A percentile compares a stretch with the other conserved stretches of the same genome.
Conservation (phyloP, 1,140 invertebrate genomes). For the Tetranychus urticae region DNA sequence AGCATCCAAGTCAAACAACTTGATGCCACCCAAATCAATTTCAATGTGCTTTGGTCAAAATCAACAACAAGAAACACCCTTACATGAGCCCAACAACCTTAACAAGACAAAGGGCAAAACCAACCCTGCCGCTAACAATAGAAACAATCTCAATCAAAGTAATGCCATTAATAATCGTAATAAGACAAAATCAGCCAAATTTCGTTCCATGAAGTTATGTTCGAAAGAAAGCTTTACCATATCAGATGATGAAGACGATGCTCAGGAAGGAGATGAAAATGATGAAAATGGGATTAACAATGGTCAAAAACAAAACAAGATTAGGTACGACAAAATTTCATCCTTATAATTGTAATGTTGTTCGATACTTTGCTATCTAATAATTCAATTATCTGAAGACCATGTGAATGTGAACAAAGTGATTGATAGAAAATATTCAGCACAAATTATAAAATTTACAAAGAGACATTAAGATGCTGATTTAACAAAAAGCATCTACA, state of each 20-base stretch:
- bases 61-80: slow-evolving; percentile 1
- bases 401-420: no score
- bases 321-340: background rate
- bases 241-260: slow-evolving; percentile 12
- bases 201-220: slow-evolving; percentile 12
- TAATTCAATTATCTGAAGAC: no score
- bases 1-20: background rate
- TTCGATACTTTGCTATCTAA: no score
- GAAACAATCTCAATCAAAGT: no score
- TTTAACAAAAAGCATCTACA: no score
- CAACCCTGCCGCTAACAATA: background rate
- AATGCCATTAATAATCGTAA: background rate
- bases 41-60: slow-evolving; percentile 13
- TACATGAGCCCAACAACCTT: background rate
- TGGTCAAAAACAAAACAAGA: background rate
- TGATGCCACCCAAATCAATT: slow-evolving; percentile 11
- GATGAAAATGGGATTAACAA: background rate
- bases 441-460: no score
- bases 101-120: background rate
- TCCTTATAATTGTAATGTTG: no score
- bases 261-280: slow-evolving; percentile 3
- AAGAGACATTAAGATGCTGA: no score
- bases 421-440: no score
- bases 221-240: slow-evolving; percentile 7
- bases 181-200: slow-evolving; percentile 6